These are phyloP conservation scores for Galerucella calmariensis DNA, from an alignment of 2,888 invertebrate genomes.

Conservation along the genomic window DNA sequence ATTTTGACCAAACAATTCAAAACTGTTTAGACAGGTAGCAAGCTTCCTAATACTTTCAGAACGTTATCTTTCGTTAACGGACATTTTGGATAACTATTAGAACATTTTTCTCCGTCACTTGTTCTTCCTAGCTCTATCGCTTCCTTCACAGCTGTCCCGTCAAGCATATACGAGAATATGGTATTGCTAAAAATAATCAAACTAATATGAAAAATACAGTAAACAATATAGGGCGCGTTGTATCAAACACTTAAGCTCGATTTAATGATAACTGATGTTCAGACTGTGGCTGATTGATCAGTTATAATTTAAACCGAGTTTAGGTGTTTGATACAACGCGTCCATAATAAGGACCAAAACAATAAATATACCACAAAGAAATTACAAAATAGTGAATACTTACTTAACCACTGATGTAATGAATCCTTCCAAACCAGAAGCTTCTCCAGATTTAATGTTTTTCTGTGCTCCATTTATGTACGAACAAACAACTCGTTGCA, in stretches of 20 bases:
- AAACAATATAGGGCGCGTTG: no score
- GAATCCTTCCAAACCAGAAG: conserved; percentile 73
- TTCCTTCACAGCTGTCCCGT: conserved; percentile 78
- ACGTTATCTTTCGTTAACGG: conserved; percentile 76
- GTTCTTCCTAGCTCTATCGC: conserved; percentile 73
- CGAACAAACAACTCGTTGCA: conserved; percentile 77
- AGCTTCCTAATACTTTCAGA: conserved; percentile 74
- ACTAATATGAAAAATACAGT: background rate
- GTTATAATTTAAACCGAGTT: no score
- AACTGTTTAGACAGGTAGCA: conserved; percentile 67
- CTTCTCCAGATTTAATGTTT: conserved; percentile 72
- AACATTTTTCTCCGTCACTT: conserved; percentile 70
- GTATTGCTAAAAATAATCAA: conserved; percentile 69
- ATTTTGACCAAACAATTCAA: background rate
- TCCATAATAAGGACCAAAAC: no score
- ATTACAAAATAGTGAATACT: conserved; percentile 46
- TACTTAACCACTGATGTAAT: conserved; percentile 74
- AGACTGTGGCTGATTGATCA: no score
- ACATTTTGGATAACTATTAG: conserved; percentile 73
- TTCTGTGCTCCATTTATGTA: conserved; percentile 78
- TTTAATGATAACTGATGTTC: no score
- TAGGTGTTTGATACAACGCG: no score
- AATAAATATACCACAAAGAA: no score
- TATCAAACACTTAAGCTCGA: no score
- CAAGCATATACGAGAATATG: conserved; percentile 75